A percentile compares a stretch with the other conserved stretches of the same genome.
These are phyloP conservation scores for Metaphire vulgaris DNA, from an alignment of 1,140 invertebrate genomes.

Conservation along the genomic window DNA sequence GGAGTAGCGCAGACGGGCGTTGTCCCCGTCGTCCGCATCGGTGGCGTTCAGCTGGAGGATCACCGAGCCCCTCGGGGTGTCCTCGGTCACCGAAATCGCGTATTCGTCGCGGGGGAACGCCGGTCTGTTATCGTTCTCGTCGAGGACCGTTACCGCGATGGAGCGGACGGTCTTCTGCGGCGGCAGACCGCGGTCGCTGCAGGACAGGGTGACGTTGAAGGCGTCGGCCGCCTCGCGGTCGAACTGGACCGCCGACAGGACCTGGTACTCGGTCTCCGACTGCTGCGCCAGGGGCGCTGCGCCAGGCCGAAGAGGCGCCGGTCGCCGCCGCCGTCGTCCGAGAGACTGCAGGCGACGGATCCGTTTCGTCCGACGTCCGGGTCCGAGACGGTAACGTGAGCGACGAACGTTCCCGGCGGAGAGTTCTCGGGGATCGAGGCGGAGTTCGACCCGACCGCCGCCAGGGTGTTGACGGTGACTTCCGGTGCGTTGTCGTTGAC, in stretches of 20 bases:
- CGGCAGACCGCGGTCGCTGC: conserved; percentile 36
- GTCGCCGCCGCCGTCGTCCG: conserved; percentile 14
- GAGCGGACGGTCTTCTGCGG: conserved; percentile 27
- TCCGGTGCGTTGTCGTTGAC: conserved; percentile 30
- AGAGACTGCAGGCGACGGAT: conserved; percentile 50
- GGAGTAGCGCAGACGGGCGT: conserved; percentile 1
- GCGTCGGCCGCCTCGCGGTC: conserved; percentile 34
- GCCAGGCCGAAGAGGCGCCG: neutral
- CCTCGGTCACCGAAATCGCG: conserved; percentile 32
- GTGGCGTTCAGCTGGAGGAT: conserved; percentile 30
- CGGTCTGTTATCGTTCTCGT: conserved; percentile 39
- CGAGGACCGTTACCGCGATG: conserved; percentile 35
- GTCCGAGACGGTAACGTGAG: conserved; percentile 80
- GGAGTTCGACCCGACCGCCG: conserved; percentile 5
- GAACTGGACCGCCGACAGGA: conserved; percentile 34
- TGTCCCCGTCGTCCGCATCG: conserved; percentile 27
- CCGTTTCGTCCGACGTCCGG: conserved; percentile 81
- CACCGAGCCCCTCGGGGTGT: conserved; percentile 30
- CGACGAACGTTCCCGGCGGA: conserved; percentile 79
- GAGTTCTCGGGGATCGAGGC: conserved; percentile 89
- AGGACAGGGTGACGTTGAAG: conserved; percentile 33
- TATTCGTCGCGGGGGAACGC: conserved; percentile 34
- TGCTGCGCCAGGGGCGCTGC: conserved; percentile 15
- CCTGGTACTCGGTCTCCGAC: conserved; percentile 31
- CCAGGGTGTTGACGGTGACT: conserved; percentile 24